Percentiles rank a stretch among this genome's conserved stretches.
These are phyloP conservation scores for Drosophila suzukii DNA, from an alignment of 1,140 invertebrate species.

Conservation along the genomic window DNA sequence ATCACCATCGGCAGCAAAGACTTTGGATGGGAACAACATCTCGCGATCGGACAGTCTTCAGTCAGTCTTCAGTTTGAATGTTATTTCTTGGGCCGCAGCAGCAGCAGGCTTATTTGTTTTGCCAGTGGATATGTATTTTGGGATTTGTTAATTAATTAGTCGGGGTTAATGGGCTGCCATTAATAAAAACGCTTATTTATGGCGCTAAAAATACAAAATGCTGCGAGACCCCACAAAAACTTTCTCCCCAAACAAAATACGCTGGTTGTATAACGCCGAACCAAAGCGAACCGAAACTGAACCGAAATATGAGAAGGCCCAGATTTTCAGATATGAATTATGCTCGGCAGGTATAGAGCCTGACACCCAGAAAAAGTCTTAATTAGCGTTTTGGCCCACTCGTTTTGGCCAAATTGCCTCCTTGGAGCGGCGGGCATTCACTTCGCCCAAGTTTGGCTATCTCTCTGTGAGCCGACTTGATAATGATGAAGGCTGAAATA, in stretches of 20 bases:
- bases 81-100: conserved; percentile 26
- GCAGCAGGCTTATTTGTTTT: conserved; percentile 53
- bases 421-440: conserved; percentile 56
- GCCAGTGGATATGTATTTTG: conserved; percentile 55
- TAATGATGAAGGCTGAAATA: conserved; percentile 71
- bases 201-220: conserved; percentile 70
- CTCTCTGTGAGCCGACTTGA: conserved; percentile 60
- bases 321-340: conserved; percentile 62
- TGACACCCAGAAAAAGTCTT: conserved; percentile 72
- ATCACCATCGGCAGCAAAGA: conserved; percentile 50
- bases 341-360: conserved; percentile 59
- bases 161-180: conserved; percentile 78
- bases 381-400: conserved; percentile 55
- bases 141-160: conserved; percentile 78
- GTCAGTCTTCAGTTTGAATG: conserved; percentile 29
- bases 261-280: not conserved
- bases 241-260: conserved; percentile 44
- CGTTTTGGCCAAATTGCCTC: conserved; percentile 51
- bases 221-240: conserved; percentile 50
- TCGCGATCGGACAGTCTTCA: conserved; percentile 21
- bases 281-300: not conserved
- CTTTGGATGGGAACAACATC: conserved; percentile 24
- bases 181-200: conserved; percentile 82
- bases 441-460: conserved; percentile 69
- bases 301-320: conserved; percentile 30